Percentiles rank a stretch among this genome's conserved stretches.
Evolutionary conservation across 2,797 vertebrate genomes (phyloP).

Genomic region (Alca torda): DNA sequence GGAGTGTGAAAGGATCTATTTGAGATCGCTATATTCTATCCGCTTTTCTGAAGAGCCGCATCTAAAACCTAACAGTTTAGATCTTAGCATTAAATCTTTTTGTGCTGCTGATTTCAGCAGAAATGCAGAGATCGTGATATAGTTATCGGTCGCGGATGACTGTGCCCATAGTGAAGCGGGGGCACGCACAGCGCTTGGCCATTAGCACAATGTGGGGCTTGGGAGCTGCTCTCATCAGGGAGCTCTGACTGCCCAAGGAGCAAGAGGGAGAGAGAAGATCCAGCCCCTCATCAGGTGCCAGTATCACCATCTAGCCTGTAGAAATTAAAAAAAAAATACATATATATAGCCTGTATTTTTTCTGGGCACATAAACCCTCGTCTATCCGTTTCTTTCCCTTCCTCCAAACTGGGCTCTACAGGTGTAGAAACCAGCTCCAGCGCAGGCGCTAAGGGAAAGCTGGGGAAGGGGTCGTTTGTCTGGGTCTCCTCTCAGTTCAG

Average conservation of each 20-base stretch:
- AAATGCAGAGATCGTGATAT: neutral
- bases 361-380: neutral
- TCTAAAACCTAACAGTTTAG: neutral
- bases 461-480: neutral
- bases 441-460: neutral
- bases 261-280: neutral
- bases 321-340: neutral
- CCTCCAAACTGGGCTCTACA: neutral
- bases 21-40: neutral
- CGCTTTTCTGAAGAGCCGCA: neutral
- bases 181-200: neutral
- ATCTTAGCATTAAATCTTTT: neutral
- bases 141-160: neutral
- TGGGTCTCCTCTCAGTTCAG: neutral
- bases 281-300: neutral
- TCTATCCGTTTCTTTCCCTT: neutral
- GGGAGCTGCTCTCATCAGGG: neutral
- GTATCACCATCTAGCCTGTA: neutral
- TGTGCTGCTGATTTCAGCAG: constrained; percentile 6
- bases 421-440: neutral
- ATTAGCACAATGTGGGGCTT: neutral
- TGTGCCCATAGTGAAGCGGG: neutral
- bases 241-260: neutral
- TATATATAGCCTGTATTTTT: neutral
- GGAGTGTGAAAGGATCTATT: neutral